Base-by-base conservation (phyloP, 2,888 invertebrate genomes). In the Macropis europaea region DNA sequence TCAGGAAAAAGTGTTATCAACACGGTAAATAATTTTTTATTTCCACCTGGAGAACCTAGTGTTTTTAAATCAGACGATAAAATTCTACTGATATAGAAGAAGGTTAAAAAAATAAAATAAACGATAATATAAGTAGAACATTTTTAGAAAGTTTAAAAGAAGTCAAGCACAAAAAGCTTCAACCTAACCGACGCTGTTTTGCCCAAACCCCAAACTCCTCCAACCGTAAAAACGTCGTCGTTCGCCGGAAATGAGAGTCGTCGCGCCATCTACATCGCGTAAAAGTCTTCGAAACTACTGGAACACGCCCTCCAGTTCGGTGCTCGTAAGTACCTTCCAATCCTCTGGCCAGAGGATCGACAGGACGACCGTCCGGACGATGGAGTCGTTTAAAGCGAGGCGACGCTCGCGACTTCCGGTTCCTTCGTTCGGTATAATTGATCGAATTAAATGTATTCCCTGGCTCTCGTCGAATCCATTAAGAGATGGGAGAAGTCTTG, bases 401-500 rank as follows among this genome's bases (percentile, higher is more conserved):
- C 53, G 53, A 66, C 71, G 54, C 56, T 63, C 43, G 40, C 48
- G 52, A 57, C 73, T 64, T 60, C 57, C 70, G 68, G 56, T 17
- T 42, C 50, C 63, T 30, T 56, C 63, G 63, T 68, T 75, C 56
- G 66, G 74, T 76, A 64, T 84, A 84, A 84, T 84, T 81, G 76
- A 78, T 83, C 48, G 69, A 70, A 81, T 78, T 84, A 83, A 84
- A 81, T 81, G 81, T 79, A 76, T 76, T 72, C 64, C 74, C 70
- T 71, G 24, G 56, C 26, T 54, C 45, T 71, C 62, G 66, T 50
- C 56, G 70, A 60, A 72, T 74, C 77, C 73, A 79, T 82, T 79
- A 82, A 77, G 75, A 79, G 56, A 71, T 66, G 67, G 72, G 43
- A 74, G 43, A 67, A 73, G 62, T 69, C 60, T 53, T 68, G 66